These are phyloP conservation scores for Hymenochirus boettgeri DNA, from an alignment of 2,113 vertebrate species.

Conservation along the genomic window DNA sequence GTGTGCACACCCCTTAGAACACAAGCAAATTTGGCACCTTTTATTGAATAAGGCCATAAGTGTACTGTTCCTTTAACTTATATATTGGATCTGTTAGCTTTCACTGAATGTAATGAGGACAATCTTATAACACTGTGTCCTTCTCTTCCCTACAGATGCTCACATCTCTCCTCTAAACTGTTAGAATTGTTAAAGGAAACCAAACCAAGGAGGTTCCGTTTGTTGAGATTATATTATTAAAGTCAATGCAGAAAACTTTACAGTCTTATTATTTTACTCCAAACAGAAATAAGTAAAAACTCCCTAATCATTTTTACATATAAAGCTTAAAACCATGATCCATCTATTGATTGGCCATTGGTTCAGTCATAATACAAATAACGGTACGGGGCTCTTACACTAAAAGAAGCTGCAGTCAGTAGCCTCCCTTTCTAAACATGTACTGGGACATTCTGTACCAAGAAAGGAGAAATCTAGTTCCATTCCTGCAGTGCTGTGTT, in stretches of 20 bases:
- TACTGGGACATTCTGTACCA: too few species aligned
- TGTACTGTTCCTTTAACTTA: too few species aligned
- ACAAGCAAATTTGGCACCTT: too few species aligned
- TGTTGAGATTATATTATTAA: conserved; percentile 26
- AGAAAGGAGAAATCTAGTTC: too few species aligned
- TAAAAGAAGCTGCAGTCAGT: too few species aligned
- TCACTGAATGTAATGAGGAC: not conserved
- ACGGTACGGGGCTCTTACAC: not conserved
- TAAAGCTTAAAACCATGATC: conserved; percentile 15
- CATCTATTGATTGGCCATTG: conserved; percentile 19
- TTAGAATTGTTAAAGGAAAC: not conserved
- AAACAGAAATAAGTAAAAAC: not conserved
- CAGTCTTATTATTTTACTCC: conserved; percentile 32
- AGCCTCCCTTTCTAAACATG: too few species aligned
- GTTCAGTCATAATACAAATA: conserved; percentile 2
- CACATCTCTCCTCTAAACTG: conserved; percentile 15
- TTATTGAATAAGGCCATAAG: too few species aligned
- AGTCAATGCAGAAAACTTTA: conserved; percentile 21
- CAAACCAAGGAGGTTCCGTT: too few species aligned
- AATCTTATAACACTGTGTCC: not conserved
- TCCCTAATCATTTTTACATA: conserved; percentile 32
- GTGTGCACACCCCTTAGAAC: too few species aligned
- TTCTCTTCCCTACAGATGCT: conserved; percentile 11
- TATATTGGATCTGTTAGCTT: too few species aligned
- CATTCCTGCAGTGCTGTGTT: too few species aligned